A percentile compares a stretch with the other conserved stretches of the same genome.
Evolutionary conservation across 1,140 invertebrate species (phyloP).

Genomic region (Phymorhynchus buccinoides): DNA sequence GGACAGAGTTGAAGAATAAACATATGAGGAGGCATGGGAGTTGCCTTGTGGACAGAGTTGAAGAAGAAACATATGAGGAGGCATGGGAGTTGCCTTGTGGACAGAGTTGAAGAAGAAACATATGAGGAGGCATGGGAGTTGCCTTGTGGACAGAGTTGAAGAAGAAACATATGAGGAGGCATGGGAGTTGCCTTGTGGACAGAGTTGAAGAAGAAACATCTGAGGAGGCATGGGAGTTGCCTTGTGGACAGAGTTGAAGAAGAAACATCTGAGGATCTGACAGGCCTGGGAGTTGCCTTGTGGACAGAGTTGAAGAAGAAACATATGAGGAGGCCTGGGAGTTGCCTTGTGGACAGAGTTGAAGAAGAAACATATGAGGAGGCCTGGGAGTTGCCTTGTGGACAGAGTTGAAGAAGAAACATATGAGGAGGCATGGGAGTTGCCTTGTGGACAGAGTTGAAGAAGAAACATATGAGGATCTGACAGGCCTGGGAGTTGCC

Average conservation of each 20-base stretch:
- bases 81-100: constrained; percentile 86
- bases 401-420: no score
- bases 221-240: constrained; percentile 90
- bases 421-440: constrained; percentile 90
- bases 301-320: no score
- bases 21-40: constrained; percentile 89
- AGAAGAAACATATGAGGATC: no score
- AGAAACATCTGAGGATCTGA: constrained; percentile 85
- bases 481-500: constrained; percentile 90
- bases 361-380: no score
- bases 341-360: constrained; percentile 81
- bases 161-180: no score
- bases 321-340: constrained; percentile 91
- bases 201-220: no score
- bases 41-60: constrained; percentile 82
- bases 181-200: constrained; percentile 84
- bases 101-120: no score
- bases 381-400: constrained; percentile 85
- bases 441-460: no score
- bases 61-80: no score
- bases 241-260: no score
- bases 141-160: no score
- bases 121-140: constrained; percentile 92
- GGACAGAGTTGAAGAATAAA: no score
- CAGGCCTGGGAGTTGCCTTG: constrained; percentile 89